Evolutionary conservation across 2,797 vertebrate species (phyloP).

Genomic region (Acanthurus leucopareius): DNA sequence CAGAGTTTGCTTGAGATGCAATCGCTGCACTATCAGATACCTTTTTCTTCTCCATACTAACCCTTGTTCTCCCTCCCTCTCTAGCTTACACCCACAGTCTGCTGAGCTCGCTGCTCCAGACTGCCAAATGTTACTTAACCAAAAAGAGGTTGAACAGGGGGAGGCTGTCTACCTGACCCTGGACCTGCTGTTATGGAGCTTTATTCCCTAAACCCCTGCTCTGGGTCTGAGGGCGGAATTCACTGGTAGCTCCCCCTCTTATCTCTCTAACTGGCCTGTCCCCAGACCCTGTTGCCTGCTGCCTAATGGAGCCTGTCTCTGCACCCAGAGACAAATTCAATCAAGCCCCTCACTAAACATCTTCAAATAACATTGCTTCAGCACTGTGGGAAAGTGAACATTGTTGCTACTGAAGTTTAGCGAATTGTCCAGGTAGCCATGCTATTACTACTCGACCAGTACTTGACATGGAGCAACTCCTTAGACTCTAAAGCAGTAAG

Average conservation of each 20-base stretch:
- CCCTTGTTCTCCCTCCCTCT: conserved; percentile 22
- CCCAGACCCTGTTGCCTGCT: conserved; percentile 74
- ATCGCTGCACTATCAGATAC: conserved; percentile 4
- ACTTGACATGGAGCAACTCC: not conserved
- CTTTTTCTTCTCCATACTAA: conserved; percentile 12
- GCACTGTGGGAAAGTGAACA: conserved; percentile 52
- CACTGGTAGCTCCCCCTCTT: conserved; percentile 69
- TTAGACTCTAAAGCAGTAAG: not conserved
- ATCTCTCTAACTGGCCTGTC: conserved; percentile 81
- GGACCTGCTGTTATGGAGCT: conserved; percentile 83
- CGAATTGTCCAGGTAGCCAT: conserved; percentile 29
- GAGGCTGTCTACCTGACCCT: conserved; percentile 82
- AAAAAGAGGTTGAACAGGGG: conserved; percentile 74
- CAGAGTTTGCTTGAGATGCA: conserved; percentile 46
- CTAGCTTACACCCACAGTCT: not conserved
- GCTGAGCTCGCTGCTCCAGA: conserved; percentile 23
- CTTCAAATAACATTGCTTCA: conserved; percentile 71
- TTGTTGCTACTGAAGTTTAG: conserved; percentile 55
- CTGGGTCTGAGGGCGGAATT: conserved; percentile 77
- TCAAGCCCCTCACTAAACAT: conserved; percentile 72
- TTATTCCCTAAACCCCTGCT: conserved; percentile 85
- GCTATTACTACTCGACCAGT: conserved; percentile 4
- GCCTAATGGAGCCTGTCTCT: conserved; percentile 82
- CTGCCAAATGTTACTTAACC: conserved; percentile 84
- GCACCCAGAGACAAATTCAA: conserved; percentile 75